These are phyloP conservation scores for Anguilla marmorata DNA, from an alignment of 2,797 vertebrate species.

Conservation along the genomic window DNA sequence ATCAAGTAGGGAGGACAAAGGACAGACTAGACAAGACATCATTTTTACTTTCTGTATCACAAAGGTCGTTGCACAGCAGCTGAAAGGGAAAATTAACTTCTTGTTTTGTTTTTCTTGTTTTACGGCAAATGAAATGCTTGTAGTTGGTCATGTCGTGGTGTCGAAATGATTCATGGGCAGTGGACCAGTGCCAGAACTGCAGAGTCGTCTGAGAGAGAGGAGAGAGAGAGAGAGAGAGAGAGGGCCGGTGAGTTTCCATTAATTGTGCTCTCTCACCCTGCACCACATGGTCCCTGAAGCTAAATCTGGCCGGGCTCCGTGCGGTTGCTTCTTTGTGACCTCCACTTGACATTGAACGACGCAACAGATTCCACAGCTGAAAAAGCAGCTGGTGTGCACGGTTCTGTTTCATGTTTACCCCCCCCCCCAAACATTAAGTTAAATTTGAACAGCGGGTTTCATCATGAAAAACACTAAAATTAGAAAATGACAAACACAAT, in stretches of 20 bases:
- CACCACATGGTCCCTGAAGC: constrained; percentile 52
- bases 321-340: constrained; percentile 8
- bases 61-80: background rate
- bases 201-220: constrained; percentile 11
- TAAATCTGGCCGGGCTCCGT: constrained; percentile 20
- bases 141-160: background rate
- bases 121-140: background rate
- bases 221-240: constrained; percentile 26
- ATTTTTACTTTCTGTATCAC: background rate
- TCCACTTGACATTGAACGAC: background rate
- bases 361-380: background rate
- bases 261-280: constrained; percentile 50
- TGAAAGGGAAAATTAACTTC: background rate
- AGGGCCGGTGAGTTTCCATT: constrained; percentile 22
- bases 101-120: background rate
- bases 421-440: background rate
- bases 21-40: background rate
- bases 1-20: background rate
- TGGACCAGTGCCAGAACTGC: constrained; percentile 4
- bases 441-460: background rate
- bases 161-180: constrained; percentile 17
- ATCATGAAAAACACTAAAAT: background rate
- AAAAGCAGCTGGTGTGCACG: background rate
- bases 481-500: background rate
- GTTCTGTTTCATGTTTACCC: background rate